A percentile compares a stretch with the other conserved stretches of the same genome.
phyloP scores from a whole-genome alignment of 2,797 vertebrate genomes.

The Squalus acanthias region DNA sequence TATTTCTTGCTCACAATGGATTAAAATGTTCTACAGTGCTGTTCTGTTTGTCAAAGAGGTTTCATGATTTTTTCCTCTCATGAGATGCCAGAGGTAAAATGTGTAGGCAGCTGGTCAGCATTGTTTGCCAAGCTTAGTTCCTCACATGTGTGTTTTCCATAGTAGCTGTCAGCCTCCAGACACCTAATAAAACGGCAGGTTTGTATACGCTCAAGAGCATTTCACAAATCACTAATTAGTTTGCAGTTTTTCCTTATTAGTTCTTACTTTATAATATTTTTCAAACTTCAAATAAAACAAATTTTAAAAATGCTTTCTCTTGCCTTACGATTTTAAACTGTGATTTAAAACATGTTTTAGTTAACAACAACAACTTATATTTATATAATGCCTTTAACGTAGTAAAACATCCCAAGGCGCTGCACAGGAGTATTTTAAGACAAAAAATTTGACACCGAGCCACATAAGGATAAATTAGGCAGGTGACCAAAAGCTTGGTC shows the following conservation, averaged over 20 bases:
- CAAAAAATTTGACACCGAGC: too few relatives aligned
- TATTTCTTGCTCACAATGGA: neutral
- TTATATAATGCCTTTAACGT: too few relatives aligned
- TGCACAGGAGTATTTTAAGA: too few relatives aligned
- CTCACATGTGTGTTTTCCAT: neutral
- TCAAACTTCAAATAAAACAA: neutral
- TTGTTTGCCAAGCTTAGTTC: neutral
- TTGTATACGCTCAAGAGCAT: neutral
- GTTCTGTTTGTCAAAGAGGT: neutral
- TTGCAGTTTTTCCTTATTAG: neutral
- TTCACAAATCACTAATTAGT: neutral
- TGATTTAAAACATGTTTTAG: neutral
- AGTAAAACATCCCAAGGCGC: too few relatives aligned
- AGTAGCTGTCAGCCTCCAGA: neutral
- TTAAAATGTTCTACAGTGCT: neutral
- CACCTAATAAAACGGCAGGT: neutral
- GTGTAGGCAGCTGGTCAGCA: neutral
- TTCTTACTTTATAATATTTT: neutral
- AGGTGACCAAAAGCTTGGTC: too few relatives aligned
- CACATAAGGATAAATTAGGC: too few relatives aligned
- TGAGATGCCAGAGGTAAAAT: neutral
- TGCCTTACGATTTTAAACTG: neutral
- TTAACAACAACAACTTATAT: too few relatives aligned
- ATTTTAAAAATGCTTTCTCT: neutral
- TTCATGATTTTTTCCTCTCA: neutral